Evolutionary conservation across 2,888 invertebrate genomes (phyloP), one percentile per base, ranked within the genome.

Genomic region (Xestia c-nigrum): DNA sequence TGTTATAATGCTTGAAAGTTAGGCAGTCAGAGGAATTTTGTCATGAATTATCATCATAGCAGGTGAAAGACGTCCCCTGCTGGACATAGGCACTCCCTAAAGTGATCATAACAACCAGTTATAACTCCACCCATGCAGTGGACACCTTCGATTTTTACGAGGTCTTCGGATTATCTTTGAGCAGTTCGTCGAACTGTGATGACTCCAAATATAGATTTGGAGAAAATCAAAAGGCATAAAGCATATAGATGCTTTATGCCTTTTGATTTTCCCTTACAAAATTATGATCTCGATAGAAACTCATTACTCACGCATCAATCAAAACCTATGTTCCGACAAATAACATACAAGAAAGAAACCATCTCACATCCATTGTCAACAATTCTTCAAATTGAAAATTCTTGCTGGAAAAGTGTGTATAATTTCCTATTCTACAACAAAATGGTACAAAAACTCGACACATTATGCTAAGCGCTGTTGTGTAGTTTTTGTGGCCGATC

Each of bases 401-500:
- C 61, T 85, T 85, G 43, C 47, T 38, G 50, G 71, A 81, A 74
- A 81, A 85, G 74, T 74, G 52, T n/a, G 43, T 38, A 71, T 74
- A 85, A 85, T 81, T 82, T 71, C 64, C 64, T 46, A 61, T 81
- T 68, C 24, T 50, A 57, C 74, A 31, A 43, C 43, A 85, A 74
- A 68, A 46, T 9, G 12, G 16, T 64, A 80, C 9, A 81, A 81
- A 84, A 79, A 80, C 16, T 3, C 5, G 31, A 21, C 57, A 63
- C 61, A 72, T 61, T 65, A 76, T 74, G 68, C 78, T 65, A 61
- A 66, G 24, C 31, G 71, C 24, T 65, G 47, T 57, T 55, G 14
- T 40, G 24, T 69, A 47, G 72, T 85, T 84, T 86, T 86, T 82
- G 65, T 47, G 52, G 59, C 55, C 83, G 46, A 64, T 77, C 78